Conservation (phyloP, 1,140 invertebrate species). For the Caenorhabditis brenneri region DNA sequence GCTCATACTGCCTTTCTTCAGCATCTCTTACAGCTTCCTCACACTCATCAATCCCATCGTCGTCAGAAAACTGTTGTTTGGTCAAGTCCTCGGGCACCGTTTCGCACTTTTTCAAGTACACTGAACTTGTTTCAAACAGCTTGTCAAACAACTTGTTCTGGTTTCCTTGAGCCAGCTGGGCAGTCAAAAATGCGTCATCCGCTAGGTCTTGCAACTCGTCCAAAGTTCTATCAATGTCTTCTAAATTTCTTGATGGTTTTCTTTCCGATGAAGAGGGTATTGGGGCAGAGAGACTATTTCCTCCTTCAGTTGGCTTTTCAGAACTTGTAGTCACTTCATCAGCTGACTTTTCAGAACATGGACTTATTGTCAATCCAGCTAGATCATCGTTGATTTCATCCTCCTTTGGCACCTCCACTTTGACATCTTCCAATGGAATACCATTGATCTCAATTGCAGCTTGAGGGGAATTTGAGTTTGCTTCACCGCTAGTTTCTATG, state of each 20-base stretch:
- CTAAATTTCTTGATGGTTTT: not conserved
- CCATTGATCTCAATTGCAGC: not conserved
- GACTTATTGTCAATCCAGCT: too few relatives aligned
- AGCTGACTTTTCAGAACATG: not conserved
- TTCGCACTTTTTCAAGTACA: slow-evolving; percentile 10
- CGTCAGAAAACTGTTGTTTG: slow-evolving; percentile 19
- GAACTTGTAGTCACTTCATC: not conserved
- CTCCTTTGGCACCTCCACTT: not conserved
- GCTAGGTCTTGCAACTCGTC: slow-evolving; percentile 4
- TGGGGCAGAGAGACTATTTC: not conserved
- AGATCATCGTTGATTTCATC: not conserved
- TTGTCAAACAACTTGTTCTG: slow-evolving; percentile 1
- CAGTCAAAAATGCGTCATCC: not conserved
- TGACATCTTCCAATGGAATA: not conserved
- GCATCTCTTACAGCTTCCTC: slow-evolving; percentile 24
- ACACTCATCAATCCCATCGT: not conserved
- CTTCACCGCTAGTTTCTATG: not conserved
- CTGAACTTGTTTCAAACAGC: not conserved
- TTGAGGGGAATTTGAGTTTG: too few relatives aligned
- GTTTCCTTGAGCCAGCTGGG: not conserved
- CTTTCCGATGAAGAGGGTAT: not conserved
- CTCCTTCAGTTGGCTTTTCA: not conserved
- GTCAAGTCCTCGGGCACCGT: not conserved
- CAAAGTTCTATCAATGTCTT: slow-evolving; percentile 15
- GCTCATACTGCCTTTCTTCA: not conserved